Percentiles rank a stretch among this genome's conserved stretches.
Conservation (phyloP, 2,888 invertebrate genomes). For the Tinea semifulvella region DNA sequence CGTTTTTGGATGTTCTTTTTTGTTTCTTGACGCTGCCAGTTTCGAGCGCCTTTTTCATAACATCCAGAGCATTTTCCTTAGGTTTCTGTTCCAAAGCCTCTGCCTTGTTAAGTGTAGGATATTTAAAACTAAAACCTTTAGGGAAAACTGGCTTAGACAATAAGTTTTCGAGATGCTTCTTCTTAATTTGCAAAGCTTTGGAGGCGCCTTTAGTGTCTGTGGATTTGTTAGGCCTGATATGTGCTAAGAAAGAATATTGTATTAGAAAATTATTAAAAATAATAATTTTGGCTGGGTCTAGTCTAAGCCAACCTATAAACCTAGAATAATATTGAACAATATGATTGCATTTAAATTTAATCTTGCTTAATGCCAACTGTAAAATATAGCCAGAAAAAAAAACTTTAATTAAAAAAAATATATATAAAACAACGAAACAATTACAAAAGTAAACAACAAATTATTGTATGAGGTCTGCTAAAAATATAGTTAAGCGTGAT, state of each 20-base stretch:
- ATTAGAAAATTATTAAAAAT: not conserved
- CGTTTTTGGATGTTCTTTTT: constrained; percentile 53
- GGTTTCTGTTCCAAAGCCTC: constrained; percentile 25
- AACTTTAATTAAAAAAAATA: too few relatives aligned
- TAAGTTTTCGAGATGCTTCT: constrained; percentile 58
- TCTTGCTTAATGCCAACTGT: too few relatives aligned
- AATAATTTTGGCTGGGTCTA: not conserved
- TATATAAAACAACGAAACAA: too few relatives aligned
- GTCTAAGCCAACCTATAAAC: too few relatives aligned
- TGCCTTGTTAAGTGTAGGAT: constrained; percentile 53
- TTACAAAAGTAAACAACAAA: too few relatives aligned
- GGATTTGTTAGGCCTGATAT: constrained; percentile 37
- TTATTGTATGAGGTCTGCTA: too few relatives aligned
- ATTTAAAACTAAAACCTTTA: constrained; percentile 72
- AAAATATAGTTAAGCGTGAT: too few relatives aligned
- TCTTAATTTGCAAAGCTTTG: constrained; percentile 53
- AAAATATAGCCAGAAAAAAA: too few relatives aligned
- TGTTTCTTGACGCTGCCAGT: constrained; percentile 49
- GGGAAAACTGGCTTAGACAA: constrained; percentile 72
- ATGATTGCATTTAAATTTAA: too few relatives aligned
- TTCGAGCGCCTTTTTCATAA: constrained; percentile 53
- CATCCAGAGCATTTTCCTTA: constrained; percentile 50
- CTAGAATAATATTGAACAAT: too few relatives aligned
- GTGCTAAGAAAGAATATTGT: constrained; percentile 24
- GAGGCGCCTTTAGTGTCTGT: constrained; percentile 39